Evolutionary conservation across 1,140 invertebrate genomes (phyloP), one percentile per base, ranked within the genome.

Genomic region (Macrostomum lignano): DNA sequence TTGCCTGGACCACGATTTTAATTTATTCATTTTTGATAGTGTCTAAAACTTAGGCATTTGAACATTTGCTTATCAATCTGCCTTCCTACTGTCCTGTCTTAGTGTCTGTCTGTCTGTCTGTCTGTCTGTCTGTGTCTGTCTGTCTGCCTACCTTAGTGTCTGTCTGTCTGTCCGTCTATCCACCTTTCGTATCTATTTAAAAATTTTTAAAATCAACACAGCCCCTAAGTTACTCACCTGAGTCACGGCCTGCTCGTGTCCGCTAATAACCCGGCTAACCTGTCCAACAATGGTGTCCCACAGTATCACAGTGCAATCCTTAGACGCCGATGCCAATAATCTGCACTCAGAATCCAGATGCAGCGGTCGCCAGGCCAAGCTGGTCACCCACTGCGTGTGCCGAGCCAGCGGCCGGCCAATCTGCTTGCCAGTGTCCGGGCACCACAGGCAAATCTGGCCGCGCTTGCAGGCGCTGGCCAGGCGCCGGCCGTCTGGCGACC

Each of bases 381-480:
- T 68, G 31, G 77, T 91, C 2, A 98, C 68, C 76, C 81, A 94
- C 55, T 81, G 72, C 39, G 73, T 88, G 46, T 96, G 88, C 2
- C 78, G 79, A 17, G 54, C 60, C 57, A 94, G 63, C 19, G 60
- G 54, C 42, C 46, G 55, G 9, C 77, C 78, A 9, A 81, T 61
- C 60, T 84, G 77, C 49, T 73, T 67, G 0, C 84, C 86, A 36
- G 68, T 78, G 23, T 65, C 55, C 9, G 81, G 72, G 60, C 93
- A 68, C 91, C 91, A 98, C 29, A 91, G 50, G 30, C 73, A 67
- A 29, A 94, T 70, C 55, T 68, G 66, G 34, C 88, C 82, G 58
- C 73, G 73, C 67, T 93, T 93, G 58, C 81, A 88, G 21, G 75
- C 84, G 35, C 86, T 94, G 3, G 78, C 84, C 28, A 98, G 51